phyloP scores from a whole-genome alignment of 2,113 vertebrate species.

The Atractosteus spatula region DNA sequence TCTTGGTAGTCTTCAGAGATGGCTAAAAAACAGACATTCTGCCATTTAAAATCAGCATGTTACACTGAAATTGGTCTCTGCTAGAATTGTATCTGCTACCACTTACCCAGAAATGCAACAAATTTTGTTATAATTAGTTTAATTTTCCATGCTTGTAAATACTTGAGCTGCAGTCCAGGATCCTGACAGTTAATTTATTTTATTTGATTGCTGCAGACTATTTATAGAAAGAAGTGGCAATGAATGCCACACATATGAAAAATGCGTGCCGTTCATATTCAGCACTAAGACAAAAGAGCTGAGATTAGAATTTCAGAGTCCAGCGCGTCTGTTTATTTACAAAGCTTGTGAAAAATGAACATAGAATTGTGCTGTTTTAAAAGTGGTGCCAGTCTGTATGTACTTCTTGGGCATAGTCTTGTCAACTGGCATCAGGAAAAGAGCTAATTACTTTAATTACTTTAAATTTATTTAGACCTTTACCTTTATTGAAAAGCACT shows the following conservation, averaged over 20 bases:
- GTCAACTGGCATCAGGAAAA: constrained; percentile 3
- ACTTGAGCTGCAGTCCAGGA: constrained; percentile 47
- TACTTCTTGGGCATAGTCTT: constrained; percentile 27
- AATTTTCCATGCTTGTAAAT: constrained; percentile 68
- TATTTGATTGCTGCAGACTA: constrained; percentile 65
- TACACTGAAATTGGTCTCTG: constrained; percentile 45
- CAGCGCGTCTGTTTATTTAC: constrained; percentile 62
- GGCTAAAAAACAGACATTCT: constrained; percentile 25
- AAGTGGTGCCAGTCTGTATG: constrained; percentile 33
- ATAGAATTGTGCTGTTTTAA: constrained; percentile 51
- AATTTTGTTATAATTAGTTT: constrained; percentile 69
- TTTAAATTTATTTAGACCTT: too few species aligned
- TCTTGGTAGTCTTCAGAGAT: not conserved
- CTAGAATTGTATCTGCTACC: constrained; percentile 68
- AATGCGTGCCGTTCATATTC: constrained; percentile 50
- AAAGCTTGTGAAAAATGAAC: constrained; percentile 42
- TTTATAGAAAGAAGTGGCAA: constrained; percentile 50
- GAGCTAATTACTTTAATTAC: constrained; percentile 27
- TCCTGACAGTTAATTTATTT: constrained; percentile 79
- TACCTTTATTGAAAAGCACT: too few species aligned
- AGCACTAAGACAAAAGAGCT: constrained; percentile 40
- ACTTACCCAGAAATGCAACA: constrained; percentile 72
- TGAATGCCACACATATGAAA: constrained; percentile 39
- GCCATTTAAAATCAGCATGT: constrained; percentile 47
- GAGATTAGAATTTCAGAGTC: constrained; percentile 51